Conservation (phyloP, 2,888 invertebrate genomes). For the Endotricha flammealis region DNA sequence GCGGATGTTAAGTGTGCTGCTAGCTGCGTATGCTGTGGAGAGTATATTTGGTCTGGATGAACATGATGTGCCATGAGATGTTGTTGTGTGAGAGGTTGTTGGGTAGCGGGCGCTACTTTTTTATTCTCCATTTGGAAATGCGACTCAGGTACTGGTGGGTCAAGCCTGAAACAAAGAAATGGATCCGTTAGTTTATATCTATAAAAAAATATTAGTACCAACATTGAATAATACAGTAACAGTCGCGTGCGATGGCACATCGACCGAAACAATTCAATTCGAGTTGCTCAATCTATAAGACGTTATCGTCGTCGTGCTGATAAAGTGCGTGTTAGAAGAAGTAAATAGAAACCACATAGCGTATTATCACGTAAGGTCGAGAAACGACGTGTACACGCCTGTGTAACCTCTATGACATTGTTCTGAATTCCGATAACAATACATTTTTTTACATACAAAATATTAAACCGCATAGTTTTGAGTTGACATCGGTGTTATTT, state of each 20-base stretch:
- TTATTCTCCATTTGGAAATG: constrained; percentile 83
- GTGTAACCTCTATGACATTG: neutral
- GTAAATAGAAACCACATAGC: constrained; percentile 27
- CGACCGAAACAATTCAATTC: constrained; percentile 46
- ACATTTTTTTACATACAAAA: neutral
- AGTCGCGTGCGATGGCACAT: constrained; percentile 36
- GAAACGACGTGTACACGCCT: neutral
- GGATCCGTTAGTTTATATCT: constrained; percentile 18
- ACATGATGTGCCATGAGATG: constrained; percentile 70
- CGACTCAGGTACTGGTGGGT: constrained; percentile 82
- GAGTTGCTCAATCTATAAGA: constrained; percentile 43
- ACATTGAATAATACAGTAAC: no score
- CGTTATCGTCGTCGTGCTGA: constrained; percentile 43
- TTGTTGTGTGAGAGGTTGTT: constrained; percentile 74
- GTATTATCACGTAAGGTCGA: constrained; percentile 31
- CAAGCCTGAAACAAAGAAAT: constrained; percentile 80
- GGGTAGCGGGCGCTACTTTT: constrained; percentile 70
- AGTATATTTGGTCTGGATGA: constrained; percentile 69
- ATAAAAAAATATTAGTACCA: no score
- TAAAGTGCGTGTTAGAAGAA: constrained; percentile 37
- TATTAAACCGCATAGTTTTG: neutral
- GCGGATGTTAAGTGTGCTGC: constrained; percentile 54
- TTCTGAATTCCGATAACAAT: neutral
- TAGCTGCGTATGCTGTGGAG: constrained; percentile 66
- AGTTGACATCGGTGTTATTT: neutral